Evolutionary conservation across 2,888 invertebrate species (phyloP).

Genomic region (Mesochorus sp.): DNA sequence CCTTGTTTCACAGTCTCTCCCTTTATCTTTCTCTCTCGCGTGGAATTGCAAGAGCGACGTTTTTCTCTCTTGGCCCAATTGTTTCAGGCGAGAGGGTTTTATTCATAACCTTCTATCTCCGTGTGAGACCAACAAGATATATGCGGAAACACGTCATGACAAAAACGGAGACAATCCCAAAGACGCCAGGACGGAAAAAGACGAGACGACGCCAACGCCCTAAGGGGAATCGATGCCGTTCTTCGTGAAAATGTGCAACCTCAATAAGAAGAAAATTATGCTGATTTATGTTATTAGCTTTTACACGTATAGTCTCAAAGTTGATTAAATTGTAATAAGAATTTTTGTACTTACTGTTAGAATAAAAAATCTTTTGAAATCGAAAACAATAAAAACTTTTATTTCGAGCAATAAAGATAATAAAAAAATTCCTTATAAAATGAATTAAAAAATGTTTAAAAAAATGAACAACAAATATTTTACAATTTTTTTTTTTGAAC

Average conservation of each 20-base stretch:
- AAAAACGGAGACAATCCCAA: not conserved
- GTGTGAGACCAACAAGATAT: not conserved
- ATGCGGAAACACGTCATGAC: not conserved
- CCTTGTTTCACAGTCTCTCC: not conserved
- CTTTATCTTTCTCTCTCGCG: too few relatives aligned
- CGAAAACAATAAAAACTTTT: too few relatives aligned
- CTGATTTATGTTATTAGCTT: too few relatives aligned
- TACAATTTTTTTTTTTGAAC: too few relatives aligned
- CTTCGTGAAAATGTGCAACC: not conserved
- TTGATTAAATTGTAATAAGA: not conserved
- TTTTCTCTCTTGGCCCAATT: slow-evolving; percentile 8
- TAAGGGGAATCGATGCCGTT: slow-evolving; percentile 10
- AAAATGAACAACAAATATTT: too few relatives aligned
- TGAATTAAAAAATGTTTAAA: too few relatives aligned
- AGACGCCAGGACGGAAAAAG: not conserved
- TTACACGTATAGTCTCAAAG: not conserved
- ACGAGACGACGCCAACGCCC: slow-evolving; percentile 5
- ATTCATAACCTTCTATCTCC: not conserved
- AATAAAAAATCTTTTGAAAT: too few relatives aligned
- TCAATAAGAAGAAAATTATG: not conserved
- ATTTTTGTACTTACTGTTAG: too few relatives aligned
- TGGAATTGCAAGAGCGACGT: not conserved
- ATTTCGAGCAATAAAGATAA: too few relatives aligned
- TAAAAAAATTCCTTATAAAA: too few relatives aligned
- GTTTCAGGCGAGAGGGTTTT: not conserved